A percentile compares a stretch with the other conserved stretches of the same genome.
phyloP scores from a whole-genome alignment of 2,113 vertebrate species.

The Dipodomys stephensi region DNA sequence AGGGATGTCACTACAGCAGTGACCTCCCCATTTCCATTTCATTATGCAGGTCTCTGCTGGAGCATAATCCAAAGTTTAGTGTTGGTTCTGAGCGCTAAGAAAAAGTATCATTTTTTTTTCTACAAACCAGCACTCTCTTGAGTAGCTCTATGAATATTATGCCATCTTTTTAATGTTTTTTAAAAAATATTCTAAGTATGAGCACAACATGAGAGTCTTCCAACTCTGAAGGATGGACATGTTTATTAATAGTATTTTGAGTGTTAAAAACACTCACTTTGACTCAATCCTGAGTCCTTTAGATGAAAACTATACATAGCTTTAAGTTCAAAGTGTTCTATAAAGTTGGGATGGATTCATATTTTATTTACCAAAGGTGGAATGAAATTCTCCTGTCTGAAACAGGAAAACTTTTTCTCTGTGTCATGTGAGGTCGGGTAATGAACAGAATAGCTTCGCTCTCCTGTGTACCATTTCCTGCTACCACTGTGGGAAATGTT shows the following conservation, averaged over 20 bases:
- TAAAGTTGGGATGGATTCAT: background rate
- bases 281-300: background rate
- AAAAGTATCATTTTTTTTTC: slow-evolving; percentile 38
- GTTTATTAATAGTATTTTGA: background rate
- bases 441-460: slow-evolving; percentile 35
- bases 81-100: slow-evolving; percentile 19
- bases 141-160: background rate
- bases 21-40: slow-evolving; percentile 46
- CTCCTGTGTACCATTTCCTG: background rate
- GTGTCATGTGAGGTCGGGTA: slow-evolving; percentile 8
- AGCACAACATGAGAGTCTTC: background rate
- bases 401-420: background rate
- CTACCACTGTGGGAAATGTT: background rate
- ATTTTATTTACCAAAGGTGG: slow-evolving; percentile 51
- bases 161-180: slow-evolving; percentile 22
- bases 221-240: background rate
- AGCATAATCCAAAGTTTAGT: slow-evolving; percentile 22
- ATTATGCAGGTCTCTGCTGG: slow-evolving; percentile 31
- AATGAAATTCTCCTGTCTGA: slow-evolving; percentile 30
- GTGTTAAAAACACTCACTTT: background rate
- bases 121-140: slow-evolving; percentile 35
- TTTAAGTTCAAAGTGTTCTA: slow-evolving; percentile 35
- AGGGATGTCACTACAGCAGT: background rate
- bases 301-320: background rate
- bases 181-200: background rate